Evolutionary conservation across 2,888 invertebrate species (phyloP).

Genomic region (Tetranychus truncatus): DNA sequence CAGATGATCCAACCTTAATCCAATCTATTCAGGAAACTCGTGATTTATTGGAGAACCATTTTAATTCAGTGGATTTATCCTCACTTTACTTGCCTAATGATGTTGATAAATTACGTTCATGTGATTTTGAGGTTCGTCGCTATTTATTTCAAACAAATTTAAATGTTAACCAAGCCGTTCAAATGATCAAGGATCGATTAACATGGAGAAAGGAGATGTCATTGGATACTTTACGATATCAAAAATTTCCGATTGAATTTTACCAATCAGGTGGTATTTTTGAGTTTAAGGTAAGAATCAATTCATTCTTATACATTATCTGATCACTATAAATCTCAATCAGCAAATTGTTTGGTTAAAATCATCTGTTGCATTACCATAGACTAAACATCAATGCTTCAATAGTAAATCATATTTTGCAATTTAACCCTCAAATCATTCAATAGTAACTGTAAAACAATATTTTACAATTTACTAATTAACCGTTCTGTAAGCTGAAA

Average conservation of each 20-base stretch:
- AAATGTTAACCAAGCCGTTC: slow-evolving; percentile 11
- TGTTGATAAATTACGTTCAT: slow-evolving; percentile 13
- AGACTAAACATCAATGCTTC: too few relatives aligned
- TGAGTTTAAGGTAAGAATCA: slow-evolving; percentile 3
- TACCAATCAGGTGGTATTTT: slow-evolving; percentile 18
- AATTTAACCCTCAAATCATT: too few relatives aligned
- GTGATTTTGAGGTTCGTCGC: slow-evolving; percentile 18
- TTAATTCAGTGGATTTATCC: neutral
- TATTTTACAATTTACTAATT: too few relatives aligned
- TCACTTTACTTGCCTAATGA: neutral
- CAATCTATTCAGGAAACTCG: neutral
- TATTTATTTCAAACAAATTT: slow-evolving; percentile 16
- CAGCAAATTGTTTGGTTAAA: neutral
- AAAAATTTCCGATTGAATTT: slow-evolving; percentile 20
- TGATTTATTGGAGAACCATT: neutral
- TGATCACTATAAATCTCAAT: neutral
- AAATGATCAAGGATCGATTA: slow-evolving; percentile 19
- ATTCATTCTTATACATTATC: neutral
- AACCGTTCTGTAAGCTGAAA: too few relatives aligned
- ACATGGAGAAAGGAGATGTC: slow-evolving; percentile 18
- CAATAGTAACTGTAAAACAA: too few relatives aligned
- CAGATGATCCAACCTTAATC: neutral
- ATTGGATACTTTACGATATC: slow-evolving; percentile 12
- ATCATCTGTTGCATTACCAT: too few relatives aligned
- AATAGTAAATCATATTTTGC: too few relatives aligned